These are phyloP conservation scores for Leucophora obtusa DNA, from an alignment of 2,888 invertebrate genomes.

Conservation along the genomic window DNA sequence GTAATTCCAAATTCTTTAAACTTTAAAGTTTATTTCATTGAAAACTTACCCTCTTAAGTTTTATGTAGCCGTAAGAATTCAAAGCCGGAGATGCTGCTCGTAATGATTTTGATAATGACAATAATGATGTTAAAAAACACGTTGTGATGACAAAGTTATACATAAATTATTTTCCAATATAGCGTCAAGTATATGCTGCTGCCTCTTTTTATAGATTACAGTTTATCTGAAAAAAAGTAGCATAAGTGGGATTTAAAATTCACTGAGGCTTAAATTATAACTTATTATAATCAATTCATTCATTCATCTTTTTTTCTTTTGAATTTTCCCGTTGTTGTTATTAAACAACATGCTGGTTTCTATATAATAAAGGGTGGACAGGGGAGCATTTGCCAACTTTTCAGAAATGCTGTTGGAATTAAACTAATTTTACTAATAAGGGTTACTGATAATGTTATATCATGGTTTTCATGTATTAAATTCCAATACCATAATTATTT, in stretches of 20 bases:
- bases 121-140: background rate
- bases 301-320: constrained; percentile 1
- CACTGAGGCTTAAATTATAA: constrained; percentile 34
- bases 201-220: background rate
- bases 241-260: constrained; percentile 25
- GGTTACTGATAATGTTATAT: too few species aligned
- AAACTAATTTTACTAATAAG: too few species aligned
- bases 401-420: too few species aligned
- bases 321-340: background rate
- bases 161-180: constrained; percentile 3
- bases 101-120: background rate
- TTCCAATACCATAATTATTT: too few species aligned
- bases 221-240: background rate
- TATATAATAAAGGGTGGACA: background rate
- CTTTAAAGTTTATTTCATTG: too few species aligned
- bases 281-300: constrained; percentile 15
- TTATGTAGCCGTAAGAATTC: too few species aligned
- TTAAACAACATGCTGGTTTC: constrained; percentile 5
- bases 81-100: background rate
- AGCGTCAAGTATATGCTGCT: constrained; percentile 8
- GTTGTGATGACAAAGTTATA: constrained; percentile 8
- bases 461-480: too few species aligned
- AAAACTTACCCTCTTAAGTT: too few species aligned
- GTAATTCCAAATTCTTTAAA: too few species aligned
- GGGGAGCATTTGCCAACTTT: too few species aligned